phyloP scores from a whole-genome alignment of 2,113 vertebrate genomes.

The Pteruthius melanotis region DNA sequence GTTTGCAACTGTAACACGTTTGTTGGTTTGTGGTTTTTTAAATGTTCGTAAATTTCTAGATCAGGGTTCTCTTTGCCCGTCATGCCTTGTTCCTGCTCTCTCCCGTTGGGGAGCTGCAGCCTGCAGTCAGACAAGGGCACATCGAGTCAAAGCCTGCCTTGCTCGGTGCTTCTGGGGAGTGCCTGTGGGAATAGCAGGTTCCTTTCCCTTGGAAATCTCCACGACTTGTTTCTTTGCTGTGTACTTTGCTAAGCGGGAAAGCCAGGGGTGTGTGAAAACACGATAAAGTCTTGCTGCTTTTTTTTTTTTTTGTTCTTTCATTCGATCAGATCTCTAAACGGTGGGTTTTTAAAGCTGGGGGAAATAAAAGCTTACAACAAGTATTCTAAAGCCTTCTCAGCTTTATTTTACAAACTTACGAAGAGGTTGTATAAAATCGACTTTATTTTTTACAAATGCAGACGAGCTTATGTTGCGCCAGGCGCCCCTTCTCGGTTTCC shows the following conservation, averaged over 20 bases:
- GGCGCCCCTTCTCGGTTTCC: background rate
- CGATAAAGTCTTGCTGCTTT: background rate
- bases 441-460: background rate
- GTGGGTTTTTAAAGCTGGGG: background rate
- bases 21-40: background rate
- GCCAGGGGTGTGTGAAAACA: background rate
- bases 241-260: background rate
- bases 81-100: background rate
- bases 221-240: background rate
- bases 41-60: no score
- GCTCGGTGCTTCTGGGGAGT: background rate
- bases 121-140: no score
- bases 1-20: background rate
- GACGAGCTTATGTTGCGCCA: accelerated
- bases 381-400: background rate
- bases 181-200: background rate
- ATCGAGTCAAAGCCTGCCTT: accelerated
- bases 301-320: background rate
- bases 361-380: background rate
- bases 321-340: background rate
- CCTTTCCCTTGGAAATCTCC: background rate
- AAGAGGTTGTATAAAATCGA: background rate
- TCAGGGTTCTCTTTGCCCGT: background rate
- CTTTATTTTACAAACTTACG: accelerated
- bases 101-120: accelerated